Base-by-base conservation (phyloP, 2,888 invertebrate genomes). In the Apamea epomidion region DNA sequence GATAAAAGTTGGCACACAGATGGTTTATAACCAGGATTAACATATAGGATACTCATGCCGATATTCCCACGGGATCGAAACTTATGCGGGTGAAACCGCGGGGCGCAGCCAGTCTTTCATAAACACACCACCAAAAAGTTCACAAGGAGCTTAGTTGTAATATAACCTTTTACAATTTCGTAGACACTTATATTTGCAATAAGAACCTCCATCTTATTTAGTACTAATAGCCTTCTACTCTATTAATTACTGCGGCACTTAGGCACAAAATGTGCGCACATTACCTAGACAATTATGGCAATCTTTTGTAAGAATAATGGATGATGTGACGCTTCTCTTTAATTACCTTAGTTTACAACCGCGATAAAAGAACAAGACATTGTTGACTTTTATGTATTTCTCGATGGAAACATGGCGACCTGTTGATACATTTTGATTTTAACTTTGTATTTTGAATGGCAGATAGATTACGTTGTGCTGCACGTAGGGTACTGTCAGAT, bases 221-320 rank as follows among this genome's bases (percentile, higher is more conserved):
- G 70, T 70, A 51, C 25, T 74, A 69, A 51, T 64, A 72, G 51
- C 42, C 60, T 76, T 25, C 21, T 37, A 74, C 67, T 78, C 42
- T 78, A 87, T 80, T 87, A 84, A 86, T 84, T 84, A 87, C 62
- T 58, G 64, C 37, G 37, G 62, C 18, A 76, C 75, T 75, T 70
- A 84, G 65, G 70, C 51, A 70, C 21, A 70, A 79, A 75, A 74
- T 74, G 73, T 64, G 67, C 64, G 65, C 65, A 45, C 42, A 73
- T 83, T 84, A 74, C 45, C 58, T 65, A 68, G 67, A 69, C 54
- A 83, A 71, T 74, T 86, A 78, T 48, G 37, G 45, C 67, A 71
- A 68, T 86, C 18, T 78, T 86, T 68, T 74, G 18, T 64, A 14
- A 60, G 45, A 74, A 70, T 83, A 83, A 83, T 77, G 74, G 48